Base-by-base conservation (phyloP, 2,113 vertebrate species). In the Tetrao urogallus region DNA sequence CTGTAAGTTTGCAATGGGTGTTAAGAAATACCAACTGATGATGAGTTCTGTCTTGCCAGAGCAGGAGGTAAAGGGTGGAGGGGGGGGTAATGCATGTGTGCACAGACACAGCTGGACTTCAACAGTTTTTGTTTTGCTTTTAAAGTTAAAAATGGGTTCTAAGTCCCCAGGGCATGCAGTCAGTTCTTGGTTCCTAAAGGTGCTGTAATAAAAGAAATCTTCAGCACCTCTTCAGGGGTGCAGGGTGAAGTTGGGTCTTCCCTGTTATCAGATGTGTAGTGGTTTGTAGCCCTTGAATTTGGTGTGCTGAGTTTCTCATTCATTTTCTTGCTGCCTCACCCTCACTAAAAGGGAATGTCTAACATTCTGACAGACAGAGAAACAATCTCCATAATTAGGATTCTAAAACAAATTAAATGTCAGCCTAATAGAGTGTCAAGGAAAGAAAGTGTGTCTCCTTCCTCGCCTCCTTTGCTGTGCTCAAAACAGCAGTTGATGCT, bases 21-120 rank as follows among this genome's bases (percentile, higher is more conserved):
- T 42, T 22, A 61, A 45, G 73, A 92, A 67, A 47, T 22, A 21
- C 1, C 9, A 38, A n/a, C 16, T 20, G 28, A 24, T 40, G 36
- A 27, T 40, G 61, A 40, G 16, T 25, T 61, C 58, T 40, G 45
- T 13, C 14, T 14, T 82, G n/a, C 65, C 18, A 22, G 38, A 40
- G 72, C 50, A 32, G 0, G 6, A 38, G 42, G 21, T 7, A 20
- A 47, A 19, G 45, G 45, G 16, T 42, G 14, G 40, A 13, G 8
- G 15, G 3, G 16, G 0, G 1, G 13, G 17, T 13, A 32, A 45
- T 75, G 27, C 10, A 8, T 38, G 2, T 28, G 56, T 32, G 47
- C 47, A 48, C 47, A 48, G 47, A 22, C 47, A 21, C 47, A 48
- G 47, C 47, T 48, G 47, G 10, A 48, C 47, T 48, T 22, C 10